phyloP scores from a whole-genome alignment of 2,888 invertebrate genomes.

The Unio delphinus region DNA sequence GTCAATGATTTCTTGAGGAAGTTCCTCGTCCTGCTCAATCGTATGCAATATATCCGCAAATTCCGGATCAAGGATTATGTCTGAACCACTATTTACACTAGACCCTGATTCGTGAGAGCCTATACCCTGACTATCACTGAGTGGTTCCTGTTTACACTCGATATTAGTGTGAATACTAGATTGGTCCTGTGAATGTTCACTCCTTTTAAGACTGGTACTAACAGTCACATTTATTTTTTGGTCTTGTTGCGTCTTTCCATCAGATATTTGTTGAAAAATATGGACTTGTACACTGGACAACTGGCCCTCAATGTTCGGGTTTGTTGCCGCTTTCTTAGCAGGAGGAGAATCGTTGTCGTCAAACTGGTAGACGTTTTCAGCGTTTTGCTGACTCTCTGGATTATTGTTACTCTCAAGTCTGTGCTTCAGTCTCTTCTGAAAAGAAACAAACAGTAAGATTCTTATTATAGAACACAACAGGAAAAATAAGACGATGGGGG shows the following conservation, averaged over 20 bases:
- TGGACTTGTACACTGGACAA: constrained; percentile 83
- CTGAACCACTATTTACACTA: constrained; percentile 38
- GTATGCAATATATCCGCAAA: constrained; percentile 77
- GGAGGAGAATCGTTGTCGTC: constrained; percentile 46
- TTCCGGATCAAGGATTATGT: constrained; percentile 48
- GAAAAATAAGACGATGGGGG: too few species aligned
- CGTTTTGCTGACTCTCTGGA: constrained; percentile 26
- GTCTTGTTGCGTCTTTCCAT: constrained; percentile 77
- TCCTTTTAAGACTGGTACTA: constrained; percentile 80
- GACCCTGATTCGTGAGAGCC: constrained; percentile 26
- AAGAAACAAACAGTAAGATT: constrained; percentile 17
- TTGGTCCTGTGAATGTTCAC: constrained; percentile 68
- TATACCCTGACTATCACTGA: constrained; percentile 46
- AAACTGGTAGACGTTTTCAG: constrained; percentile 49
- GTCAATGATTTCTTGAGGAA: constrained; percentile 46
- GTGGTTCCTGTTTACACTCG: constrained; percentile 78
- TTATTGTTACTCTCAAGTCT: constrained; percentile 51
- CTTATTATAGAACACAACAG: not conserved
- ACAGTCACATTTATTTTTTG: constrained; percentile 83
- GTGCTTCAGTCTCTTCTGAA: constrained; percentile 57
- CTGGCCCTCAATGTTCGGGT: constrained; percentile 28
- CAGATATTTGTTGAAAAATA: constrained; percentile 80
- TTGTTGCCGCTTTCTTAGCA: constrained; percentile 29
- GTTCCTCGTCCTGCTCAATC: constrained; percentile 81
- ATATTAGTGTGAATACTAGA: constrained; percentile 51